A percentile compares a stretch with the other conserved stretches of the same genome.
Evolutionary conservation across 2,888 invertebrate genomes (phyloP).

Genomic region (Dicyrtomina minuta): DNA sequence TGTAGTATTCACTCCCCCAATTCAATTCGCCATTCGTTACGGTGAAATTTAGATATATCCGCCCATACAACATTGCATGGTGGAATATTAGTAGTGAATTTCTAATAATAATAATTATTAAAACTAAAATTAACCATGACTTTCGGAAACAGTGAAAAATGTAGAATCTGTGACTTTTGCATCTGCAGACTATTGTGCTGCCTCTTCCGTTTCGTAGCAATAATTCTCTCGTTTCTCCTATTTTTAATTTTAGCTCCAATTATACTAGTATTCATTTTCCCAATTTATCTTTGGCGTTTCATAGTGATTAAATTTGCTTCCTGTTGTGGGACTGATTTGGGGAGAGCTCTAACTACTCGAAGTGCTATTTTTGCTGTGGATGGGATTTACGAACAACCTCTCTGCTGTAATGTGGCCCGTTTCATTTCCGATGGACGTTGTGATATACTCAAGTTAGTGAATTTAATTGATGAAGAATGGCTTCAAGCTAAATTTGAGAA

Average conservation of each 20-base stretch:
- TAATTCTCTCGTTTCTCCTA: too few relatives aligned
- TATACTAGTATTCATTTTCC: not conserved
- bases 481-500: not conserved
- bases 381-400: constrained; percentile 8
- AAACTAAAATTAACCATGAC: too few relatives aligned
- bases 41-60: too few relatives aligned
- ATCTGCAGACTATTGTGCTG: too few relatives aligned
- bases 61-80: too few relatives aligned
- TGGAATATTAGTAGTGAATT: too few relatives aligned
- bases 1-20: too few relatives aligned
- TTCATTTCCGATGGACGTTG: constrained; percentile 1
- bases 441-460: constrained; percentile 6
- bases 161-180: too few relatives aligned
- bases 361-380: constrained; percentile 17
- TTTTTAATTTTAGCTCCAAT: constrained; percentile 1
- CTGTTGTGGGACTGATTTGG: not conserved
- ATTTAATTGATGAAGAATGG: constrained; percentile 10
- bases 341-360: constrained; percentile 3
- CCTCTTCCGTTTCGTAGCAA: too few relatives aligned
- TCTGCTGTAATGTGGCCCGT: not conserved
- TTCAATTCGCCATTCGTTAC: too few relatives aligned
- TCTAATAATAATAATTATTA: too few relatives aligned
- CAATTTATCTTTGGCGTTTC: not conserved
- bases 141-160: too few relatives aligned
- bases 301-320: not conserved